Evolutionary conservation across 2,113 vertebrate genomes (phyloP).

Genomic region (Cervus canadensis): DNA sequence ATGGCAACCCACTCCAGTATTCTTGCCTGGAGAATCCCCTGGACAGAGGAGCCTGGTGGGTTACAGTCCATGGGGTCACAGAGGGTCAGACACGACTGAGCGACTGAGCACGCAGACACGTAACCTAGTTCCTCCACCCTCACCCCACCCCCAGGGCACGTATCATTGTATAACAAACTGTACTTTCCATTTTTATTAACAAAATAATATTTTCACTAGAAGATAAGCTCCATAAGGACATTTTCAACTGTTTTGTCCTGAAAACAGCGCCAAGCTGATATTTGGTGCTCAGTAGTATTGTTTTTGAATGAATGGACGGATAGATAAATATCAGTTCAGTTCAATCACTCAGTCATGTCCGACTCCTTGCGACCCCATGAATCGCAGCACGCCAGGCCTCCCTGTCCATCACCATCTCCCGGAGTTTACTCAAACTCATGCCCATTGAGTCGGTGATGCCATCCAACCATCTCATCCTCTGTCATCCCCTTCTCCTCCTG

Average conservation of each 20-base stretch:
- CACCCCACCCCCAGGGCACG: accelerated
- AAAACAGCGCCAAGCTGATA: not conserved
- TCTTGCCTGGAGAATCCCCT: not conserved
- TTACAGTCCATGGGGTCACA: not conserved
- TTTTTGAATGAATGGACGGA: not conserved
- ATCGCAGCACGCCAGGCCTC: not conserved
- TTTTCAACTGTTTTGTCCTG: not conserved
- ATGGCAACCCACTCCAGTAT: not conserved
- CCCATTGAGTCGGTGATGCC: no score
- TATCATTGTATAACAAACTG: not conserved
- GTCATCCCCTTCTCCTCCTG: no score
- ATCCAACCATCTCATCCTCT: no score
- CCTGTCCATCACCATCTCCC: no score
- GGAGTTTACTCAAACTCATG: no score
- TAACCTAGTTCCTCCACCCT: not conserved
- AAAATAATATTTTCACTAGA: not conserved
- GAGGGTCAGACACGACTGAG: not conserved
- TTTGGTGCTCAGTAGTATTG: not conserved
- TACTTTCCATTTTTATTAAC: not conserved
- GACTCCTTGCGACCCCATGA: not conserved
- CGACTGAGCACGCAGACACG: not conserved
- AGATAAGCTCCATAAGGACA: not conserved
- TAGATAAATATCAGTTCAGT: not conserved
- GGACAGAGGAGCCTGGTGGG: not conserved
- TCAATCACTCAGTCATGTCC: not conserved